A percentile compares a stretch with the other conserved stretches of the same genome.
phyloP scores from a whole-genome alignment of 2,797 vertebrate genomes.

The Taenioides sp. region DNA sequence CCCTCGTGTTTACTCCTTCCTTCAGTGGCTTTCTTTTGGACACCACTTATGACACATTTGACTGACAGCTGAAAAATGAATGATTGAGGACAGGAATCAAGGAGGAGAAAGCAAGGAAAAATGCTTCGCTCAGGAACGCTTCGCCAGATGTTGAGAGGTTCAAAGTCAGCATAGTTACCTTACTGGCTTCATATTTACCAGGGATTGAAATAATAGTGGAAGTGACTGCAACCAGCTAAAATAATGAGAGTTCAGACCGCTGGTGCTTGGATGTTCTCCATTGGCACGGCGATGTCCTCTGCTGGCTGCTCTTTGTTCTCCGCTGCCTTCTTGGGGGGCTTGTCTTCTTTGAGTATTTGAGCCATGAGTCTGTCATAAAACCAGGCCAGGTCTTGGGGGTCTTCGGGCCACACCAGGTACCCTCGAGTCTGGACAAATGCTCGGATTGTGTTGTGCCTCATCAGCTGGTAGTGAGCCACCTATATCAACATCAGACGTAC shows the following conservation, averaged over 20 bases:
- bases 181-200: not conserved
- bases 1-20: too few species aligned
- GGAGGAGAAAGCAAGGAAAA: too few species aligned
- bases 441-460: conserved; percentile 77
- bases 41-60: too few species aligned
- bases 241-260: conserved; percentile 11
- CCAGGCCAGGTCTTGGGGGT: conserved; percentile 86
- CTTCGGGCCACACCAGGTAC: conserved; percentile 87
- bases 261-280: conserved; percentile 20
- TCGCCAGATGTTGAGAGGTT: not conserved
- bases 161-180: not conserved
- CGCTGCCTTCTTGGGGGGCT: conserved; percentile 45
- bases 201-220: not conserved
- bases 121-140: too few species aligned
- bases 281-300: not conserved
- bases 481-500: conserved; percentile 9
- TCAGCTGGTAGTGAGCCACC: conserved; percentile 74
- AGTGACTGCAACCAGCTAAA: too few species aligned
- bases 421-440: conserved; percentile 78
- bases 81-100: too few species aligned
- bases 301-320: conserved; percentile 9
- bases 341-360: conserved; percentile 75
- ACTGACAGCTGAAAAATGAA: too few species aligned
- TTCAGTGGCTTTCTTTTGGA: too few species aligned
- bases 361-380: conserved; percentile 82